Conservation (phyloP, 2,113 vertebrate species). For the Genyomyrus donnyi region DNA sequence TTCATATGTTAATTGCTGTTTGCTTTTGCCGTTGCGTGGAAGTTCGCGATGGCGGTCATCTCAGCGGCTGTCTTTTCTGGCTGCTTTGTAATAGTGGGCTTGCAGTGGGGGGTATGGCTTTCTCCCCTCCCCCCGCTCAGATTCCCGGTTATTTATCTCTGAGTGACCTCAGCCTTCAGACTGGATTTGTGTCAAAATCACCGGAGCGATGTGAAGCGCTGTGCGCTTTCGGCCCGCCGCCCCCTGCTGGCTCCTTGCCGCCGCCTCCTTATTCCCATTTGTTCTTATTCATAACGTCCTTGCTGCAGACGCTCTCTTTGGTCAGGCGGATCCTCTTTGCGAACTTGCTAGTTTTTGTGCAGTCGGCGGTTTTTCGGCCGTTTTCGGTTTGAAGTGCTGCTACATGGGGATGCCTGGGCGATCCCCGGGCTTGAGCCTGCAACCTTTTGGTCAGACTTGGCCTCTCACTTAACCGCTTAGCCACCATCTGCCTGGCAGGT, state of each 20-base stretch:
- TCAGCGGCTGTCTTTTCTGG: not conserved
- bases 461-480: not conserved
- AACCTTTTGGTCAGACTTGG: constrained; percentile 8
- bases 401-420: not conserved
- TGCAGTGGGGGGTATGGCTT: not conserved
- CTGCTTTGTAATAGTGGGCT: constrained; percentile 1
- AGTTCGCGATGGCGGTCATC: not conserved
- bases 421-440: not conserved
- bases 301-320: not conserved
- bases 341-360: not conserved
- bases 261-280: constrained; percentile 5
- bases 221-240: constrained; percentile 45
- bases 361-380: not conserved
- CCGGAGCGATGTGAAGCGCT: constrained; percentile 63
- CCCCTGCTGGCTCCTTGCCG: constrained; percentile 47
- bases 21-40: not conserved
- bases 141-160: constrained; percentile 60
- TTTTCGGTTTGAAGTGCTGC: not conserved
- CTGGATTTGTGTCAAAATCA: constrained; percentile 68
- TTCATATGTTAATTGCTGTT: constrained; percentile 15
- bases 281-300: not conserved
- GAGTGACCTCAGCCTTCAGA: constrained; percentile 65
- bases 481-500: constrained; percentile 18
- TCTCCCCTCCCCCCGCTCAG: not conserved
- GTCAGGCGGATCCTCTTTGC: not conserved